Evolutionary conservation across 2,888 invertebrate genomes (phyloP), one percentile per base, ranked within the genome.

Genomic region (Phania funesta): DNA sequence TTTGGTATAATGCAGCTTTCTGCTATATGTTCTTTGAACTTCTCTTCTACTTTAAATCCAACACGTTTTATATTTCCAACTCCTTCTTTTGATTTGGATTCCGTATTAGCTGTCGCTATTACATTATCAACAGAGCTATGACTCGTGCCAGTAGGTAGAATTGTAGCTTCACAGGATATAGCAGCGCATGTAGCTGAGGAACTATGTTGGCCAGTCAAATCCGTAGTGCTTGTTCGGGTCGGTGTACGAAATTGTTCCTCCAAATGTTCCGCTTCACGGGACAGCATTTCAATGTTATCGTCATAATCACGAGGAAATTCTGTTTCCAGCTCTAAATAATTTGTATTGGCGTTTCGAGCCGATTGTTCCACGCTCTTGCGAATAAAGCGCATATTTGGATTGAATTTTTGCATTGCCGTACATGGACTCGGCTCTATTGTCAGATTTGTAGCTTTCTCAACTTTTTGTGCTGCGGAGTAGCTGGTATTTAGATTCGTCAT

Each of bases 251-350:
- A 91, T 84, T 91, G 91, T 58, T 91, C 90, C 75, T 91, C 91
- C 75, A 91, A 85, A 83, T 90, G 90, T 80, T 91, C 91, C 5
- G 91, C 90, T 81, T 91, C 91, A 4, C 91, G 90, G 20, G 91
- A 90, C 35, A 91, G 74, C 85, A 91, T 90, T 76, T 91, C 91
- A 85, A 91, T 91, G 79, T 91, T 91, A 79, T 90, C 91, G 85
- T 91, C 91, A 68, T 91, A 90, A 83, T 91, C 91, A 16, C 91
- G 88, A 3, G 91, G 91, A 81, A 91, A 91, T 83, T 91, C 91
- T 3, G 91, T 91, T 85, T 91, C 91, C 65, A 91, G 87, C 50
- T 90, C 90, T 46, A 89, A 85, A 82, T 86, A 90, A 68, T 87
- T 89, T 1, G 89, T 87, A 68, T 88, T 87, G 24, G 85, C 85